Base-by-base conservation (phyloP, 2,113 vertebrate species). In the Parus major region DNA sequence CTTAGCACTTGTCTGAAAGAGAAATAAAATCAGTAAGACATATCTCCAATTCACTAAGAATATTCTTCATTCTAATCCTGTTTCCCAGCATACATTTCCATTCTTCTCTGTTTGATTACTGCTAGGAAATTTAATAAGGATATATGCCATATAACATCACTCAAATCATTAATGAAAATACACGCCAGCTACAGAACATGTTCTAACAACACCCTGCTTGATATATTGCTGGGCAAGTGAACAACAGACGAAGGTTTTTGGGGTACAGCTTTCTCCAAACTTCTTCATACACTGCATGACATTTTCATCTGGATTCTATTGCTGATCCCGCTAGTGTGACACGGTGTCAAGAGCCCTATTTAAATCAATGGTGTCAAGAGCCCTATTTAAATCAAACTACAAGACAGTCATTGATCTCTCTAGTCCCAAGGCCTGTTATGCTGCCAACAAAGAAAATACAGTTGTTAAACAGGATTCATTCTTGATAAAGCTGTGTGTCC, bases 91-190 rank as follows among this genome's bases (percentile, higher is more conserved):
- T 77, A 80, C 42, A 39, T 61, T 93, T 35, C 85, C 76, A 86
- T 97, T 95, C 86, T 83, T 97, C 85, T 95, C 79, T 87, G 78
- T 78, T 92, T 90, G 75, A 82, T 82, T 86, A 90, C 24, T 90
- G 57, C 71, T 77, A 86, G 47, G 22, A 96, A 95, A 96, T 93
- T 86, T 66, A 95, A 94, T 97, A 94, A 96, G 92, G 88, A 90
- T 94, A 88, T 88, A 88, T 29, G 55, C 55, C 63, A 47, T 35
- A 77, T 73, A 47, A 70, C 71, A 86, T 96, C 73, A 76, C 15
- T 80, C 70, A 80, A 94, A 90, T 79, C 52, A 87, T 84, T 87
- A 93, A 90, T 66, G 68, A 86, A 88, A 96, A 92, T 57, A 88
- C 8, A 13, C 86, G 41, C 55, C 79, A 93, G 71, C 9, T 90